Base-by-base conservation (phyloP, 2,888 invertebrate species). In the Patella ulyssiponensis region DNA sequence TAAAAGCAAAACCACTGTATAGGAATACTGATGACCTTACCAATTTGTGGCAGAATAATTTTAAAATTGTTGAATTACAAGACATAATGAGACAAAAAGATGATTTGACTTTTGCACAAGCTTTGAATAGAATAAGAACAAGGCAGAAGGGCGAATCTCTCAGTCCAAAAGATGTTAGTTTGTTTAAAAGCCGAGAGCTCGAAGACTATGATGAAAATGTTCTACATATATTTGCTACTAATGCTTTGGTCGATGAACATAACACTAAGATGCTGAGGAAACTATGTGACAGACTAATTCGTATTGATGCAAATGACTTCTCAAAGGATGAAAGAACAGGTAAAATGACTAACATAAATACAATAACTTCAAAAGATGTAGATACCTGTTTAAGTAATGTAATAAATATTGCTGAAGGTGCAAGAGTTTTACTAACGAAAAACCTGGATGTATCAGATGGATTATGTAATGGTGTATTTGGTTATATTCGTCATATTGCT, bases 191-290 rank as follows among this genome's bases (percentile, higher is more conserved):
- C 4, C 69, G 80, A 56, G 73, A 71, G 14, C 75, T 20, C 14
- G 80, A 71, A 27, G 77, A 44, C 58, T 27, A 74, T 71, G 71
- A 74, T 53, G 71, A 77, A 56, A 44, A 44, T 44, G 69, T 51
- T n/a, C 52, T 80, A 15, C 78, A 80, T 72, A 33, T 80, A 33
- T 80, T 53, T 73, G 54, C 80, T 51, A 79, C 78, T 23, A 80
- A 80, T 75, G 74, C 70, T 5, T 76, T 79, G 23, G 77, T 76
- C 1, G 72, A 80, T 64, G 73, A 15, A 56, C 54, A 75, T 69
- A 80, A 80, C 58, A 27, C 54, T 5, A 70, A 58, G 15, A 77
- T 73, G 75, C 44, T 78, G n/a, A 20, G 56, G 23, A 69, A 15
- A 70, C 9, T 23, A n/a, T 71, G 73, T 20, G 14, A 17, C 23